Percentiles rank a stretch among this genome's conserved stretches.
Conservation (phyloP, 2,797 vertebrate species). For the Helostoma temminkii region DNA sequence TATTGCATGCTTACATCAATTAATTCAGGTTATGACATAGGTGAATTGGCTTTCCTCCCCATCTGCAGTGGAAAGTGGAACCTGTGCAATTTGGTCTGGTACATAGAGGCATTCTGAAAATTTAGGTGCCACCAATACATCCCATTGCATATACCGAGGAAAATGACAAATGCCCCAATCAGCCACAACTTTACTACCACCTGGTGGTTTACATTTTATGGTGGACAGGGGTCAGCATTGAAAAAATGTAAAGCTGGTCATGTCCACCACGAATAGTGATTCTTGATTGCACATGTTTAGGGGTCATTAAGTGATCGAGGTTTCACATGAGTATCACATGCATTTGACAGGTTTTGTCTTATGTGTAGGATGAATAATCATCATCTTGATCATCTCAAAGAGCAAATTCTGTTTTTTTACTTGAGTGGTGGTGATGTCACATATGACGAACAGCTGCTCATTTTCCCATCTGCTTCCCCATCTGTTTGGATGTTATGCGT, state of each 20-base stretch:
- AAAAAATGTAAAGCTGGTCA: neutral
- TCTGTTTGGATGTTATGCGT: conserved; percentile 15
- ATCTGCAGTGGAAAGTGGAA: too few species aligned
- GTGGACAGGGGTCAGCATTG: neutral
- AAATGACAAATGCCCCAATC: too few species aligned
- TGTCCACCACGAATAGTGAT: too few species aligned
- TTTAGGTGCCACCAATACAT: neutral
- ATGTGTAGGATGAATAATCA: neutral
- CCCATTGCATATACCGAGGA: neutral
- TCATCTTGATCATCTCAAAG: too few species aligned
- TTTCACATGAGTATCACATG: neutral
- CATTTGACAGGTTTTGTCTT: neutral
- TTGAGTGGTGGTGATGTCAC: neutral
- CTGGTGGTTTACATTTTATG: too few species aligned
- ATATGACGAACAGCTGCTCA: conserved; percentile 22
- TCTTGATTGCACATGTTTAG: neutral
- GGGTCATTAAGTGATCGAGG: neutral
- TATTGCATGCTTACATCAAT: too few species aligned
- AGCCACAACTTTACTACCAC: too few species aligned
- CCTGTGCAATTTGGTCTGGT: too few species aligned
- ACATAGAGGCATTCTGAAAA: too few species aligned
- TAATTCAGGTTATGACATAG: too few species aligned
- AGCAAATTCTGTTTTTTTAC: neutral
- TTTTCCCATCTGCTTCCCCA: conserved; percentile 25
- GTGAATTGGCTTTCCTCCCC: too few species aligned